A percentile compares a stretch with the other conserved stretches of the same genome.
Conservation (phyloP, 2,888 invertebrate genomes). For the Dryomyza anilis region DNA sequence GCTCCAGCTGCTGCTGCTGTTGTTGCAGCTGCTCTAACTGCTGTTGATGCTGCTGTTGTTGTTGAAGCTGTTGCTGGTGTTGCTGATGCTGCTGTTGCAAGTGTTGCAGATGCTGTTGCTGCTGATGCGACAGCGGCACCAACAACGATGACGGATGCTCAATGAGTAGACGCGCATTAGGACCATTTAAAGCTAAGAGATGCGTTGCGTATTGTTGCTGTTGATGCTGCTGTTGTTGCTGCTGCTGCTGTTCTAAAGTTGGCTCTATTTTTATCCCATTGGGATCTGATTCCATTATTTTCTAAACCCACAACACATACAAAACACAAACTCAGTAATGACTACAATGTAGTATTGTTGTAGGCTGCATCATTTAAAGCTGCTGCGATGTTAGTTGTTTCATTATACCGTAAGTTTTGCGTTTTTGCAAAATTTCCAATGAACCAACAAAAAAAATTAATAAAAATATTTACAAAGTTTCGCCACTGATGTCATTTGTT, state of each 20-base stretch:
- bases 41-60: constrained; percentile 32
- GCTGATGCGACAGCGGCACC: constrained; percentile 53
- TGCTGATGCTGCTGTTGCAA: constrained; percentile 47
- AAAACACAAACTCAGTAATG: constrained; percentile 30
- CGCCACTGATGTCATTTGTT: constrained; percentile 37
- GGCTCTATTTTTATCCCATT: constrained; percentile 61
- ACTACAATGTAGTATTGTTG: background rate
- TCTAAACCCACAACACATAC: too few species aligned
- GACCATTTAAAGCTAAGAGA: constrained; percentile 58
- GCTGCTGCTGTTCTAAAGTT: constrained; percentile 56
- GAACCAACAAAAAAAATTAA: too few species aligned
- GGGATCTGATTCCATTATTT: constrained; percentile 61
- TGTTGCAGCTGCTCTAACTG: constrained; percentile 47
- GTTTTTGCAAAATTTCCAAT: constrained; percentile 37
- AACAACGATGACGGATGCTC: constrained; percentile 57
- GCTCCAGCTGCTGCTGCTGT: constrained; percentile 39
- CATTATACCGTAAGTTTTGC: constrained; percentile 32
- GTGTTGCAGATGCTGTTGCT: constrained; percentile 40
- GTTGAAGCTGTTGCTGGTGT: constrained; percentile 35
- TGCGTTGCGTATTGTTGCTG: constrained; percentile 57
- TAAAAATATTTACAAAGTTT: constrained; percentile 35
- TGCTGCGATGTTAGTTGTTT: constrained; percentile 19
- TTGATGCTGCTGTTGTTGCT: constrained; percentile 54
- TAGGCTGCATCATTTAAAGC: background rate
- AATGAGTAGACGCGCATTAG: constrained; percentile 57